phyloP scores from a whole-genome alignment of 2,113 vertebrate species.

The Muntiacus muntjak region DNA sequence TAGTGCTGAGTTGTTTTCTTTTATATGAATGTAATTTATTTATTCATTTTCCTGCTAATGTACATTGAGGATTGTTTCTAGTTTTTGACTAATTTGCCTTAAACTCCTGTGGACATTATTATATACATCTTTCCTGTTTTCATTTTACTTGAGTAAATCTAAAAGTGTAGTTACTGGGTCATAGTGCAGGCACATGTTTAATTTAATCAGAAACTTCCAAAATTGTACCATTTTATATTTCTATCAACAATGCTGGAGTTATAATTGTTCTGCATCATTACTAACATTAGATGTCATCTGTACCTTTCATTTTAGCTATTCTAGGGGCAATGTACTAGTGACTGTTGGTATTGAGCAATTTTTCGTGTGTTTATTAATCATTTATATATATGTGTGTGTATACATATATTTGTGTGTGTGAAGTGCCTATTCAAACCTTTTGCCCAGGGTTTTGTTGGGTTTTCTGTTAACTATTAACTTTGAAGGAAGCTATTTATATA shows the following conservation, averaged over 20 bases:
- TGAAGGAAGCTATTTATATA: not conserved
- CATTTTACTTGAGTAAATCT: not conserved
- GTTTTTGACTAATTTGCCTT: not conserved
- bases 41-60: not conserved
- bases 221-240: not conserved
- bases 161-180: not conserved
- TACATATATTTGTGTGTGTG: not conserved
- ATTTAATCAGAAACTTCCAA: not conserved
- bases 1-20: not conserved
- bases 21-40: not conserved
- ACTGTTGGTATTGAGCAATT: not conserved
- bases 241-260: not conserved
- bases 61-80: not conserved
- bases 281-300: not conserved
- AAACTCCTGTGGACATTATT: not conserved
- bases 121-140: not conserved
- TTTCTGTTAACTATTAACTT: not conserved
- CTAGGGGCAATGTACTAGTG: not conserved
- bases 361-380: not conserved
- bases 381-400: not conserved
- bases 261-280: not conserved
- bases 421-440: not conserved
- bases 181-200: not conserved
- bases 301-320: not conserved
- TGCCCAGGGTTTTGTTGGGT: not conserved